Percentiles rank a stretch among this genome's conserved stretches.
phyloP scores from a whole-genome alignment of 2,113 vertebrate species.

The Anguilla japonica region DNA sequence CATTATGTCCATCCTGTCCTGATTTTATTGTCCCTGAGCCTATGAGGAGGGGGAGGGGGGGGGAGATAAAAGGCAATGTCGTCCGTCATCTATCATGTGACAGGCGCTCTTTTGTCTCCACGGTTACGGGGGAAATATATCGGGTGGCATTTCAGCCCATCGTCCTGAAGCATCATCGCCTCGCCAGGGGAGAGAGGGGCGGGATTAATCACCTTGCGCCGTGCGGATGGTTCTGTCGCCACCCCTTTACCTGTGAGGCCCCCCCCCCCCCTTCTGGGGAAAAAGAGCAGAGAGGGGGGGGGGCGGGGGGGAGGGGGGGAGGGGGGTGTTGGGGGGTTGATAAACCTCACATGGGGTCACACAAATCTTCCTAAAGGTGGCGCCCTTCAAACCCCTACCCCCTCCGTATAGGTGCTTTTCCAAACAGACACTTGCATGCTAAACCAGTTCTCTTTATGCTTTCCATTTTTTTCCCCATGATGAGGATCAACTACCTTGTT shows the following conservation, averaged over 20 bases:
- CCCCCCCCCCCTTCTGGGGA: too few relatives aligned
- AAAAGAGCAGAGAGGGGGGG: too few relatives aligned
- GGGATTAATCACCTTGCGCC: conserved; percentile 66
- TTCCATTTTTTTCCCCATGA: too few relatives aligned
- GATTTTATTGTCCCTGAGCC: too few relatives aligned
- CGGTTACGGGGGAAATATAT: conserved; percentile 63
- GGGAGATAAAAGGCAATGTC: conserved; percentile 20
- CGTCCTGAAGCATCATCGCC: conserved; percentile 69
- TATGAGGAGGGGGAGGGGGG: too few relatives aligned
- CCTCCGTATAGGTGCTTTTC: too few relatives aligned
- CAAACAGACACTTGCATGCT: too few relatives aligned
- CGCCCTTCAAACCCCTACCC: neutral
- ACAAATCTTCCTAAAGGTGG: neutral
- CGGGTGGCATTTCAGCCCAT: conserved; percentile 70
- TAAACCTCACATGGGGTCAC: neutral
- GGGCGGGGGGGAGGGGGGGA: too few relatives aligned
- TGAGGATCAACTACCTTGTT: too few relatives aligned
- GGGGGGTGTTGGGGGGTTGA: too few relatives aligned
- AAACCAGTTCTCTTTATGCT: too few relatives aligned
- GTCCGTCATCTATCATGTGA: conserved; percentile 50
- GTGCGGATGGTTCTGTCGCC: conserved; percentile 47
- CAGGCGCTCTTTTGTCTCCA: conserved; percentile 57
- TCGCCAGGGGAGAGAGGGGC: conserved; percentile 53
- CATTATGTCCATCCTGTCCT: too few relatives aligned
- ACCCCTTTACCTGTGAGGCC: conserved; percentile 11